These are phyloP conservation scores for Streptopelia turtur DNA, from an alignment of 2,797 vertebrate genomes.

Conservation along the genomic window DNA sequence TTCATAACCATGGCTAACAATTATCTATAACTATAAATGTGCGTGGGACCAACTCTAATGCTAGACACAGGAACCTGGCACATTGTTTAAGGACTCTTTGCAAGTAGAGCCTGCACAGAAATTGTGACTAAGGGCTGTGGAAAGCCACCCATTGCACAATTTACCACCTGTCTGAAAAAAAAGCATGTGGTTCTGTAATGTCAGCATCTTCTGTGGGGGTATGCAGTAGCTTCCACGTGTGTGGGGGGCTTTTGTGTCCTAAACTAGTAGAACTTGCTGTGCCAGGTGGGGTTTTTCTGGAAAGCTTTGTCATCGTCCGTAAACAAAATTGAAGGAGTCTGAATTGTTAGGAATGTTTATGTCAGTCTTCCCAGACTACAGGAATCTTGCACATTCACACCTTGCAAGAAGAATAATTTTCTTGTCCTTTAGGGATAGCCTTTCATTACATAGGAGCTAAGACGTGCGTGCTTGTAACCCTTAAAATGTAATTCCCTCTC, in stretches of 20 bases:
- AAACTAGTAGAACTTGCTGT: background rate
- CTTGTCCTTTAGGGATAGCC: background rate
- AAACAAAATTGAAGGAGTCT: background rate
- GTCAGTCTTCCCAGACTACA: background rate
- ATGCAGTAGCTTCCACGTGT: accelerated
- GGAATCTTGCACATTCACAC: background rate
- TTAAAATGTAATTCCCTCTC: background rate
- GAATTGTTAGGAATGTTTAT: background rate
- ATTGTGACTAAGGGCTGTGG: background rate
- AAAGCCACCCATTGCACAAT: background rate
- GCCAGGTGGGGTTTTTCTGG: background rate
- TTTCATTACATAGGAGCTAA: background rate
- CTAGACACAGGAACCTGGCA: background rate
- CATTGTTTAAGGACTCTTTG: background rate
- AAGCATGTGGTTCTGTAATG: background rate
- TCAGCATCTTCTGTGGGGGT: background rate
- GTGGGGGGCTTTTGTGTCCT: accelerated
- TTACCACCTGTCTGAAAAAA: background rate
- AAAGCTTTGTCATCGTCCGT: background rate
- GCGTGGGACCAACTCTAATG: background rate
- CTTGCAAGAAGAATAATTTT: background rate
- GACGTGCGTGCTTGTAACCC: accelerated
- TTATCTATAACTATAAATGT: background rate
- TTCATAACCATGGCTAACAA: background rate
- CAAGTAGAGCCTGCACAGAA: background rate